phyloP scores from a whole-genome alignment of 1,140 invertebrate species.

The Eufriesea mexicana region DNA sequence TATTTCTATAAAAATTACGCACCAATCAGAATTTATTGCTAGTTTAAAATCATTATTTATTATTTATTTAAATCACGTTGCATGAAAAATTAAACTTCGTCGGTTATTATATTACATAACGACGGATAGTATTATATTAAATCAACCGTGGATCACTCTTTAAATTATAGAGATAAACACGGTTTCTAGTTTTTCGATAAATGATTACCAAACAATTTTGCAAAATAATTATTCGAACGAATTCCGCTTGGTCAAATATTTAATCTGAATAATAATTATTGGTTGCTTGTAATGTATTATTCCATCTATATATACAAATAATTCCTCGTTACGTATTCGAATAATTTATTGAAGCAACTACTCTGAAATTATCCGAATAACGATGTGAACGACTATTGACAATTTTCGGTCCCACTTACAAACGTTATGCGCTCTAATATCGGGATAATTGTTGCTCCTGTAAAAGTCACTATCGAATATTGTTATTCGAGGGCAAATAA shows the following conservation, averaged over 20 bases:
- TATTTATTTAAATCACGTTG: too few relatives aligned
- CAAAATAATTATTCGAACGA: not conserved
- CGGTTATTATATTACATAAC: too few relatives aligned
- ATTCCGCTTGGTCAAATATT: not conserved
- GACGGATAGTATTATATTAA: too few relatives aligned
- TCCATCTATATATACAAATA: conserved; percentile 5
- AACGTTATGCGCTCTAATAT: not conserved
- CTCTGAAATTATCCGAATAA: conserved; percentile 12
- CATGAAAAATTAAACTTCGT: too few relatives aligned
- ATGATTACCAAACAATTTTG: not conserved
- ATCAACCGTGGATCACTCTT: too few relatives aligned
- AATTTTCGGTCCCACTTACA: not conserved
- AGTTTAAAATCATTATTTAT: too few relatives aligned
- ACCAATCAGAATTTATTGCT: too few relatives aligned
- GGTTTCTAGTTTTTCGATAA: not conserved
- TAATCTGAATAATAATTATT: not conserved
- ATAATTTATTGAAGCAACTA: conserved; percentile 4
- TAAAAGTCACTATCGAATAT: not conserved
- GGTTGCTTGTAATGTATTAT: conserved; percentile 3
- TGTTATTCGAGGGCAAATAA: not conserved
- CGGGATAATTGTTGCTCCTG: not conserved
- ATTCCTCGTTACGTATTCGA: conserved; percentile 1
- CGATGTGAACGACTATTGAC: conserved; percentile 1
- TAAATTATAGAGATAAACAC: too few relatives aligned
- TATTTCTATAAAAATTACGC: too few relatives aligned